A percentile compares a stretch with the other conserved stretches of the same genome.
These are phyloP conservation scores for Leptopilina myrica DNA, from an alignment of 2,888 invertebrate species.

Conservation along the genomic window DNA sequence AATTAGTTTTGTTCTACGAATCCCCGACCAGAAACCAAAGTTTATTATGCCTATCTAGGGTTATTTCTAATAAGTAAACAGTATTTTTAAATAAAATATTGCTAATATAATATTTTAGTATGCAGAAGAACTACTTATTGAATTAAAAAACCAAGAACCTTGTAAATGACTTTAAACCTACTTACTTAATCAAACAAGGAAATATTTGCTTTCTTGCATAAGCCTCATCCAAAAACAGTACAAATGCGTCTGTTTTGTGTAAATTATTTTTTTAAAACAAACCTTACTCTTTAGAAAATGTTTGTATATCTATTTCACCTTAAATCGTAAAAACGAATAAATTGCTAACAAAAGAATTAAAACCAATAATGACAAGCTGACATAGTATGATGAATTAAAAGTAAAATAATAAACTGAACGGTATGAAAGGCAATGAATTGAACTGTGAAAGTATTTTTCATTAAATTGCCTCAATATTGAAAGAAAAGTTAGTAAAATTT, in stretches of 20 bases:
- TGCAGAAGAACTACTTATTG: neutral
- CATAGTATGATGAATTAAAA: neutral
- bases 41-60: no score
- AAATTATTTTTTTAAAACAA: neutral
- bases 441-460: neutral
- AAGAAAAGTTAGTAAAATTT: neutral
- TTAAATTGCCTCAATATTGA: slow-evolving; percentile 1
- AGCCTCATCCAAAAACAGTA: neutral
- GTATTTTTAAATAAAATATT: no score
- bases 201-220: slow-evolving; percentile 2
- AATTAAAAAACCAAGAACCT: neutral
- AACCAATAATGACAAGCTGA: neutral
- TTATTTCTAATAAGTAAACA: no score
- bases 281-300: neutral
- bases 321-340: neutral
- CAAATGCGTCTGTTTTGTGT: neutral
- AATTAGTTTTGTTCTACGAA: no score
- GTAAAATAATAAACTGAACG: neutral
- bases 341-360: neutral
- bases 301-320: neutral
- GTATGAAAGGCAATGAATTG: slow-evolving; percentile 4
- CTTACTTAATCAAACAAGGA: slow-evolving; percentile 9
- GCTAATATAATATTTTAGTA: neutral
- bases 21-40: no score
- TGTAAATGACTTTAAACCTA: neutral